Evolutionary conservation across 2,888 invertebrate species (phyloP).

Genomic region (Drosophila mimica): DNA sequence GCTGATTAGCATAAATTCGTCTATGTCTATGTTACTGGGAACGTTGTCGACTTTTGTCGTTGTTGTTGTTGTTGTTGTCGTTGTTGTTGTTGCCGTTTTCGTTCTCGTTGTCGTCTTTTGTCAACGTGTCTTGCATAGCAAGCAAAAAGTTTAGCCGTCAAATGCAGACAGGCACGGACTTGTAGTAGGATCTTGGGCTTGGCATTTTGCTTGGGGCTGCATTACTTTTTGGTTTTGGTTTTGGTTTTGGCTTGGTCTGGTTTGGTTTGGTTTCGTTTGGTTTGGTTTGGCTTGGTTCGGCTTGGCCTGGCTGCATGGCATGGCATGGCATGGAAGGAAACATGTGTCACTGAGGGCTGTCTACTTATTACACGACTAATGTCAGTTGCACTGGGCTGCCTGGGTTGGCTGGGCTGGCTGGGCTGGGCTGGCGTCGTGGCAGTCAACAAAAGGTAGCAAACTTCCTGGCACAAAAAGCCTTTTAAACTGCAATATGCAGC

Average conservation of each 20-base stretch:
- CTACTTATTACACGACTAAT: conserved; percentile 80
- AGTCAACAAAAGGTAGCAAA: conserved; percentile 75
- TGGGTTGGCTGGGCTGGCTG: conserved; percentile 8
- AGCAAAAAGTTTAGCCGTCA: conserved; percentile 66
- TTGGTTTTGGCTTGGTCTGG: conserved; percentile 33
- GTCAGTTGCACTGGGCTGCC: conserved; percentile 66
- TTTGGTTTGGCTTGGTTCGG: conserved; percentile 19
- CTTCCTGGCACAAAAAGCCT: conserved; percentile 69
- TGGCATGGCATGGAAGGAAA: conserved; percentile 73
- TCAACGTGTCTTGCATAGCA: conserved; percentile 79
- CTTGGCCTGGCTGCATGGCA: conserved; percentile 42
- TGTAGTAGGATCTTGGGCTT: conserved; percentile 35
- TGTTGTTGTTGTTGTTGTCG: neutral
- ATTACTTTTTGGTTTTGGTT: conserved; percentile 3
- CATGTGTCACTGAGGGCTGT: conserved; percentile 78
- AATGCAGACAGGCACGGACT: conserved; percentile 57
- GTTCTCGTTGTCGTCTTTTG: conserved; percentile 66
- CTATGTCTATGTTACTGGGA: conserved; percentile 66
- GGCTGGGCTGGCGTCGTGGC: conserved; percentile 20
- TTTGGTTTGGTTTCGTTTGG: conserved; percentile 31
- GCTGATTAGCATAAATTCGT: conserved; percentile 80
- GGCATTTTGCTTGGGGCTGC: conserved; percentile 4
- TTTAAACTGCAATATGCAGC: conserved; percentile 69
- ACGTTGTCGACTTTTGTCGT: conserved; percentile 44
- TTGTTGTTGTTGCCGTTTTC: conserved; percentile 31